Evolutionary conservation across 2,113 vertebrate species (phyloP), one percentile per base, ranked within the genome.

Genomic region (Ceratotherium simum): DNA sequence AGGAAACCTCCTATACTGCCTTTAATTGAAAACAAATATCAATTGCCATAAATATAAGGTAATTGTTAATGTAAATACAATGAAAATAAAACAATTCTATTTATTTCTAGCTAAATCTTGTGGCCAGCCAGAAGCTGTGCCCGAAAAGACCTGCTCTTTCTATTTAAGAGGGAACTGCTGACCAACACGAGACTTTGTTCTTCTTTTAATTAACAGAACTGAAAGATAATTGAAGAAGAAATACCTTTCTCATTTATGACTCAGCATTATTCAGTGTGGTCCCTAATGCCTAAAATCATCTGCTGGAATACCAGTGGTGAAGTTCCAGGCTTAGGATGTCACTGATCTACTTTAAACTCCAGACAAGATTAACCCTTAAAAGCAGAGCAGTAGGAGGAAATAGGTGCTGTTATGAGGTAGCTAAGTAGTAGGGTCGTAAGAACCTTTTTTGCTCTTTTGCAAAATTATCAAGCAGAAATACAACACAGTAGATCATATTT

Each of bases 51-150:
- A 86, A 56, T 62, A 62, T 62, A 83, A 72, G 48, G 64, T 88
- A 65, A 91, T 64, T 69, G 58, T 87, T 93, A 79, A 80, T 39
- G 18, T 58, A 95, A 96, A 65, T 51, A 69, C 17, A 82, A 31
- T 31, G 16, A 90, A 83, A 93, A 78, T 36, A 72, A 78, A 96
- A 56, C 17, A 78, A 29, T 83, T 73, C 31, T 60, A 42, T 80
- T 84, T 96, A 93, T 83, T 92, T 95, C 39, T 65, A 95, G 13
- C 31, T 96, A 90, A 86, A 62, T 58, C 54, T 69, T 70, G 21
- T 51, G 46, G 91, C 33, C 75, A 21, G 39, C 31, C 67, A 91
- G 56, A 92, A 75, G 7, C 8, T 64, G 20, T 76, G 25, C 7
- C 70, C 79, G 29, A n/a, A 70, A 62, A 60, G 48, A 56, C 1